Base-by-base conservation (phyloP, 2,797 vertebrate genomes). In the Cossypha caffra region DNA sequence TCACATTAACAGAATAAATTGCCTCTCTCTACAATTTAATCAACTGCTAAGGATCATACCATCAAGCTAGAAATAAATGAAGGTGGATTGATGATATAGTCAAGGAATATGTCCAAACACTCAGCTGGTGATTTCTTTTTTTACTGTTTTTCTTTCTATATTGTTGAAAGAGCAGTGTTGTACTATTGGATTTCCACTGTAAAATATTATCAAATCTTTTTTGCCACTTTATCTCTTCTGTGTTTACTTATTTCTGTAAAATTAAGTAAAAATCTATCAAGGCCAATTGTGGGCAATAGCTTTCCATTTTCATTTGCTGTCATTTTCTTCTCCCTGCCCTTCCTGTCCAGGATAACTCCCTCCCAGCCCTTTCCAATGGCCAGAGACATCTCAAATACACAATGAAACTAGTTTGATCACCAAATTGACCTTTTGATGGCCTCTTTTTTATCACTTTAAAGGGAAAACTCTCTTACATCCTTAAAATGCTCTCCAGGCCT, bases 21-120 rank as follows among this genome's bases (percentile, higher is more conserved):
- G 73, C 61, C 48, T 61, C 81, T 67, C 73, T 80, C 63, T 88
- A 16, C 59, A 66, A 26, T 90, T 96, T 90, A 78, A 95, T 97
- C 94, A 91, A 58, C 77, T 96, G 82, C 90, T 96, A 86, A 76
- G 85, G 82, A 95, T 96, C 92, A 88, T 66, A 71, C 62, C 66
- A 87, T 87, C 86, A 96, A 90, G 29, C 74, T 87, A 91, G 95
- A 96, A 96, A 96, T 88, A 97, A 94, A 93, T 24, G 45, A 97
- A 86, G 40, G 61, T 66, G 55, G 62, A 75, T 88, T 94, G 85
- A 92, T 90, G 59, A 88, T 95, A 91, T 71, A 90, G 84, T 94
- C 80, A 86, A 95, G 73, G 80, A 93, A 79, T 85, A 89, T 67
- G 59, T 91, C 79, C 91, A 93, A 93, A 95, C 57, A 88, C 33